phyloP scores from a whole-genome alignment of 2,888 invertebrate genomes.

The Parasteatoda lunata region DNA sequence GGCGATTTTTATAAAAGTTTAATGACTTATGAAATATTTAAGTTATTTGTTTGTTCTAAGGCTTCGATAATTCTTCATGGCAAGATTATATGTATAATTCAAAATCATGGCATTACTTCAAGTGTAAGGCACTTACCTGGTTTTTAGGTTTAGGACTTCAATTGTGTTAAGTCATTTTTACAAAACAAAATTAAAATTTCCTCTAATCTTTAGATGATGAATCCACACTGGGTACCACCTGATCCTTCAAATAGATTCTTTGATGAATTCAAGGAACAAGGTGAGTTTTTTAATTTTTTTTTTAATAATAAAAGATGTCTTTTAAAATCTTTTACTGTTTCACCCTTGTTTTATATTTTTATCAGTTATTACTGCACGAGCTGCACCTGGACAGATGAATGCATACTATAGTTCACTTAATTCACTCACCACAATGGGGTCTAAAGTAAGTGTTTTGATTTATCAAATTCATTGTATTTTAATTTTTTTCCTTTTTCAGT shows the following conservation, averaged over 20 bases:
- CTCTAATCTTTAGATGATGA: slow-evolving; percentile 79
- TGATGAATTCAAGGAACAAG: slow-evolving; percentile 68
- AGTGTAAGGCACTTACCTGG: no score
- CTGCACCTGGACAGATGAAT: slow-evolving; percentile 71
- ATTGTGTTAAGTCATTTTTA: neutral
- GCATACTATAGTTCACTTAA: slow-evolving; percentile 75
- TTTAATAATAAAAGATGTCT: neutral
- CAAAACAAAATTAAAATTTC: neutral
- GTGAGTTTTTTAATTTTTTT: slow-evolving; percentile 30
- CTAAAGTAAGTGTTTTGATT: slow-evolving; percentile 75
- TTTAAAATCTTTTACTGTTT: neutral
- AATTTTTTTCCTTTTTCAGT: no score
- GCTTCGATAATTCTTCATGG: no score
- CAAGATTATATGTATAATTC: no score
- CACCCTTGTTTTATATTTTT: neutral
- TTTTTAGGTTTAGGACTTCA: no score
- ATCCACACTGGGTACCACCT: slow-evolving; percentile 95
- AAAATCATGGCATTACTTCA: no score
- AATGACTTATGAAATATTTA: no score
- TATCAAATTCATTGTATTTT: no score
- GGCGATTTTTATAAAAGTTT: no score
- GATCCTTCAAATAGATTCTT: slow-evolving; percentile 73
- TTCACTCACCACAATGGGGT: slow-evolving; percentile 79
- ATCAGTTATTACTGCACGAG: slow-evolving; percentile 11
- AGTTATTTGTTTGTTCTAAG: no score